Percentiles rank a stretch among this genome's conserved stretches.
These are phyloP conservation scores for Hoplodrina blanda DNA, from an alignment of 2,888 invertebrate species.

Conservation along the genomic window DNA sequence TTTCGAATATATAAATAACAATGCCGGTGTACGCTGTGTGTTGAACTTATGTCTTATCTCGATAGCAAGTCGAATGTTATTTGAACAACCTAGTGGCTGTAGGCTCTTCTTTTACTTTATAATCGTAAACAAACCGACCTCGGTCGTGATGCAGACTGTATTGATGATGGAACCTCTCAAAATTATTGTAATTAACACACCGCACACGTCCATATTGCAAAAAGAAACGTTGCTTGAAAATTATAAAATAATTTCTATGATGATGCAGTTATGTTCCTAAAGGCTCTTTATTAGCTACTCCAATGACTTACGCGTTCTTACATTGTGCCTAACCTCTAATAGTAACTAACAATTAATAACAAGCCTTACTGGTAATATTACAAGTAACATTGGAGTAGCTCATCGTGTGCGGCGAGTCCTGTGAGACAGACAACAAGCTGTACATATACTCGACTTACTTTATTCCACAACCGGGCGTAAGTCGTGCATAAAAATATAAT, in stretches of 20 bases:
- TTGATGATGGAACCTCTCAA: slow-evolving; percentile 43
- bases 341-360: slow-evolving; percentile 21
- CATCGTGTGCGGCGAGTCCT: slow-evolving; percentile 36
- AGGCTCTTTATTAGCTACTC: not conserved
- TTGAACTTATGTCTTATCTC: slow-evolving; percentile 7
- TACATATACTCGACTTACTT: slow-evolving; percentile 9
- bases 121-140: slow-evolving; percentile 49
- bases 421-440: slow-evolving; percentile 14
- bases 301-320: slow-evolving; percentile 6
- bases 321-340: slow-evolving; percentile 11
- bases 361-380: not conserved
- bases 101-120: not conserved
- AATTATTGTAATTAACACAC: slow-evolving; percentile 53
- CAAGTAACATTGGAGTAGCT: slow-evolving; percentile 1
- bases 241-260: not conserved
- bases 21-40: not conserved
- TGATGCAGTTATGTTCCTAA: no score
- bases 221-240: not conserved
- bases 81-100: not conserved
- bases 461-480: not conserved
- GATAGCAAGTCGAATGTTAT: slow-evolving; percentile 11
- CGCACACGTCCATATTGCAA: slow-evolving; percentile 29
- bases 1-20: not conserved
- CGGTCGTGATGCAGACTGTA: slow-evolving; percentile 41
- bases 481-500: not conserved